Evolutionary conservation across 2,113 vertebrate genomes (phyloP).

Genomic region (Salvelinus namaycush): DNA sequence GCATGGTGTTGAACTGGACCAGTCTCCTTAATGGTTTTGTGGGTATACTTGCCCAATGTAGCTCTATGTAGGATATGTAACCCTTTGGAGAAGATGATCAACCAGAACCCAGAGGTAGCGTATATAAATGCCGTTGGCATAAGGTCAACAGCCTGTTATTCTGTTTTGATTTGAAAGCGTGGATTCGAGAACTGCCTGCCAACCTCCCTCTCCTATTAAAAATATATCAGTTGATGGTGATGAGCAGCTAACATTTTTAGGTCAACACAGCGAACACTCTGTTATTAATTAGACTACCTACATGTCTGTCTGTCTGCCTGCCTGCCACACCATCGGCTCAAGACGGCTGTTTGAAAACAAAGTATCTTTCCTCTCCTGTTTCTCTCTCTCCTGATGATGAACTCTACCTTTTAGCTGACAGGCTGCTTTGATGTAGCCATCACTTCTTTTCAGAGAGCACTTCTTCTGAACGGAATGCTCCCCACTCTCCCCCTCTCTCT

Average conservation of each 20-base stretch:
- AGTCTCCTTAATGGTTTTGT: no score
- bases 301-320: constrained; percentile 1
- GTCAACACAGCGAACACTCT: constrained; percentile 15
- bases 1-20: no score
- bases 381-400: constrained; percentile 53
- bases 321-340: constrained; percentile 39
- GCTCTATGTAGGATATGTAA: neutral
- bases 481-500: neutral
- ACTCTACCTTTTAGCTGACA: constrained; percentile 64
- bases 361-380: neutral
- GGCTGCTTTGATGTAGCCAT: constrained; percentile 61
- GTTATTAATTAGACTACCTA: constrained; percentile 64
- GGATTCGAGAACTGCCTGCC: neutral
- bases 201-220: neutral
- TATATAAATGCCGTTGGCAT: neutral
- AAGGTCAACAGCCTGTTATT: neutral
- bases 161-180: neutral
- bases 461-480: constrained; percentile 19
- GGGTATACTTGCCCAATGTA: neutral
- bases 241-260: constrained; percentile 42
- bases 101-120: neutral
- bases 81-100: neutral
- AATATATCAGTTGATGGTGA: neutral
- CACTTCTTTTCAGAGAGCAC: constrained; percentile 30
- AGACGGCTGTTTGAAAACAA: constrained; percentile 55